phyloP scores from a whole-genome alignment of 2,113 vertebrate species.

The Promerops cafer region DNA sequence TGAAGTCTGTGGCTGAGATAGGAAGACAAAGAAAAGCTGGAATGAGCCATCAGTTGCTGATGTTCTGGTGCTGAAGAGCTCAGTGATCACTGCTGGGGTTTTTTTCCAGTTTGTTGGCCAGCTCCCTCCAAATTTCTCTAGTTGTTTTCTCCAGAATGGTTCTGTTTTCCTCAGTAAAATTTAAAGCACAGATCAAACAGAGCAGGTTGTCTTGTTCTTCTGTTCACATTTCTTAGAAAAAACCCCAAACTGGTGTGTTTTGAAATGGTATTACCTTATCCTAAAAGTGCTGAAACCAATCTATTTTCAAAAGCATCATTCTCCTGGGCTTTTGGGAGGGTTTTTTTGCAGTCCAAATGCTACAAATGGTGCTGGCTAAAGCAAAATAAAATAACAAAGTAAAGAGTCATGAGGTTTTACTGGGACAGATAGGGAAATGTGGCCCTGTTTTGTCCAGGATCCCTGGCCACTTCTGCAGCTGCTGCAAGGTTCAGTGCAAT shows the following conservation, averaged over 20 bases:
- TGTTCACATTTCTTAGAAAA: background rate
- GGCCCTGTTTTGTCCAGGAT: background rate
- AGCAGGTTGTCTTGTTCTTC: background rate
- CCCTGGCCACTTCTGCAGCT: background rate
- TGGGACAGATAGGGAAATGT: rapidly evolving
- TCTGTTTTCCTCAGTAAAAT: background rate
- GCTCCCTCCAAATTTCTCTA: background rate
- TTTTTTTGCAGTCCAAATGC: background rate
- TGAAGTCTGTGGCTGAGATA: background rate
- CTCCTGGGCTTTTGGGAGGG: background rate
- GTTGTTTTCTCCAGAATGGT: background rate
- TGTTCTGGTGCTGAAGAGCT: background rate
- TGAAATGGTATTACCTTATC: background rate
- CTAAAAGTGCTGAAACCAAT: background rate
- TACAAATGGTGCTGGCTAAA: background rate
- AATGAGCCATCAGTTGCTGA: background rate
- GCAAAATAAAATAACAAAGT: background rate
- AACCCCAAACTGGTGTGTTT: background rate
- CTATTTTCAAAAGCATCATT: background rate
- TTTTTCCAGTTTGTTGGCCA: background rate
- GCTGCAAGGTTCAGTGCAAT: background rate
- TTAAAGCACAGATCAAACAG: background rate
- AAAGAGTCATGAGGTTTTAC: background rate
- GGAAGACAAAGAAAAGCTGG: background rate
- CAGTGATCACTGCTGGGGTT: background rate